Percentiles rank a stretch among this genome's conserved stretches.
phyloP scores from a whole-genome alignment of 2,113 vertebrate genomes.

The Rousettus leschenaultii region DNA sequence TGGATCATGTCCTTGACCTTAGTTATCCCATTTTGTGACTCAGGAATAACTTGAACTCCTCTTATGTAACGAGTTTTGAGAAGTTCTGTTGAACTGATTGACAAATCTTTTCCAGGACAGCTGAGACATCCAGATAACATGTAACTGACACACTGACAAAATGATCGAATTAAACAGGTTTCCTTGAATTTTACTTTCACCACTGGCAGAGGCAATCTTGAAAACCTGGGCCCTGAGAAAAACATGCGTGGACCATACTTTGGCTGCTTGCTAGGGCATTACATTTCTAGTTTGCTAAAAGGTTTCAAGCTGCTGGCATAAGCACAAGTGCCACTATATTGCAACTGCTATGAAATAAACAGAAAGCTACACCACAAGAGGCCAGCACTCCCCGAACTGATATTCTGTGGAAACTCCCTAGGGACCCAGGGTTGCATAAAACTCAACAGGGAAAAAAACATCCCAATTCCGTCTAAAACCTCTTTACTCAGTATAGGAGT shows the following conservation, averaged over 20 bases:
- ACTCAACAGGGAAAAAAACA: neutral
- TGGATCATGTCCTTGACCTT: neutral
- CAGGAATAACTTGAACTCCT: slow-evolving; percentile 39
- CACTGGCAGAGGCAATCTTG: neutral
- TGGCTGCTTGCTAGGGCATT: neutral
- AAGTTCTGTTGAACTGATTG: neutral
- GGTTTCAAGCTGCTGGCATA: neutral
- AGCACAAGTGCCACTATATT: neutral
- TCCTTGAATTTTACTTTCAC: neutral
- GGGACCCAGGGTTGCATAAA: slow-evolving; percentile 38
- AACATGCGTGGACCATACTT: neutral
- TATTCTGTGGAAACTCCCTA: slow-evolving; percentile 12
- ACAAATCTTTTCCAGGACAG: neutral
- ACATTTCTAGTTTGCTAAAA: neutral
- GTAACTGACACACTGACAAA: neutral
- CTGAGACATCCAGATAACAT: neutral
- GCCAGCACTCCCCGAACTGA: neutral
- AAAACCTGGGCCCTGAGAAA: neutral
- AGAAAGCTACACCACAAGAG: neutral
- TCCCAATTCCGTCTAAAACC: neutral
- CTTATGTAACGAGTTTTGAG: neutral
- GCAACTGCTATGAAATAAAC: neutral
- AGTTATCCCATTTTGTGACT: neutral
- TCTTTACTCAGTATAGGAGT: neutral
- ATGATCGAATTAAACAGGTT: neutral